These are phyloP conservation scores for Syrista parreyssii DNA, from an alignment of 2,888 invertebrate species.

Conservation along the genomic window DNA sequence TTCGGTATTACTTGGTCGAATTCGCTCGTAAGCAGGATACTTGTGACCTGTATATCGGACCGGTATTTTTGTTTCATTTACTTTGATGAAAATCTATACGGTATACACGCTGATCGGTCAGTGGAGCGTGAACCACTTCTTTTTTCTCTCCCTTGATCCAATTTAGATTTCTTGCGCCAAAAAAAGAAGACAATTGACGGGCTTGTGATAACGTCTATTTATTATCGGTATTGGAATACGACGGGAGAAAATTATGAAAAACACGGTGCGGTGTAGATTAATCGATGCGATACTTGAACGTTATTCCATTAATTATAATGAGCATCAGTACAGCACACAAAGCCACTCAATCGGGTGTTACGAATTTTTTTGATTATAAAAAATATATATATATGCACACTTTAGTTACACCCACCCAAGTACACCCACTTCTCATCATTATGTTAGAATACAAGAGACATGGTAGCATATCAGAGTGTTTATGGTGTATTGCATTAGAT, in stretches of 20 bases:
- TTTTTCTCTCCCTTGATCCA: background rate
- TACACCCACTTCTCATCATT: background rate
- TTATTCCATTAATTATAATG: background rate
- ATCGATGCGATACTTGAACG: background rate
- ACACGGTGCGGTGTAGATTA: background rate
- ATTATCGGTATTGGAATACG: background rate
- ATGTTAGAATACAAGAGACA: background rate
- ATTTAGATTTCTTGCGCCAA: background rate
- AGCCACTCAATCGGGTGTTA: background rate
- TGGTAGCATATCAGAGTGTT: background rate
- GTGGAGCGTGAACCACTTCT: background rate
- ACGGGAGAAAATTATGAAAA: background rate
- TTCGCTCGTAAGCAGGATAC: background rate
- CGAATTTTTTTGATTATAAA: no score
- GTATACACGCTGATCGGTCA: background rate
- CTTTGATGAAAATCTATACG: background rate
- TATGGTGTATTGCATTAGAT: background rate
- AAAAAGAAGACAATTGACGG: background rate
- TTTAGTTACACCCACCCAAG: no score
- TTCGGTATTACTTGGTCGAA: background rate
- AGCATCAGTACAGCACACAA: background rate
- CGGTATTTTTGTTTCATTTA: background rate
- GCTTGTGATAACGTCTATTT: background rate
- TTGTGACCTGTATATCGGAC: background rate
- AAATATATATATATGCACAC: no score